phyloP scores from a whole-genome alignment of 1,140 invertebrate species.

The Polypedilum pembai region DNA sequence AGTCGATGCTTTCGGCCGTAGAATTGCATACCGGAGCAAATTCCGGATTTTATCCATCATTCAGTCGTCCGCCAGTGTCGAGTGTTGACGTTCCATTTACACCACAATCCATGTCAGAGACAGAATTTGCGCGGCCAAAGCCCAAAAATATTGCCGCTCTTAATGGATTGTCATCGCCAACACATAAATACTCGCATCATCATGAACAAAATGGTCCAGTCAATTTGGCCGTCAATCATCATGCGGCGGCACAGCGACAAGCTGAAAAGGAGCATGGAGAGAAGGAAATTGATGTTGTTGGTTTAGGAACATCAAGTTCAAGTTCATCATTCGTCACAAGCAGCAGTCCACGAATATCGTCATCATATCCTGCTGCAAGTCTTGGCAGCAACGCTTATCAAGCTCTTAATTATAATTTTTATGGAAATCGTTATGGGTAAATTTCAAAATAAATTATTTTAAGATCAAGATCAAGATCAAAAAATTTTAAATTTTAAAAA shows the following conservation, averaged over 20 bases:
- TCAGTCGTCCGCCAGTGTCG: conserved; percentile 5
- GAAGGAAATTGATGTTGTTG: conserved; percentile 22
- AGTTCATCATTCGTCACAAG: conserved; percentile 1
- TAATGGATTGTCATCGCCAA: background rate
- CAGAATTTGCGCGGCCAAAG: conserved; percentile 14
- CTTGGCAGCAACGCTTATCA: conserved; percentile 18
- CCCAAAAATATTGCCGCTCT: background rate
- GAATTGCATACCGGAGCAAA: background rate
- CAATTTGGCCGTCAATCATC: conserved; percentile 21
- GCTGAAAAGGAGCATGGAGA: background rate
- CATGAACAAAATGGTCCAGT: conserved; percentile 23
- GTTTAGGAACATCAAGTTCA: background rate
- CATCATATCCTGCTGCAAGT: conserved; percentile 7
- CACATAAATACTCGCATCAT: conserved; percentile 22
- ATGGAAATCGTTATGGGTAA: conserved; percentile 9
- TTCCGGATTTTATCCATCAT: background rate
- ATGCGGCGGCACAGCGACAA: background rate
- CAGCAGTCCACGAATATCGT: background rate
- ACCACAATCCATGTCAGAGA: background rate
- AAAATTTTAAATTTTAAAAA: background rate
- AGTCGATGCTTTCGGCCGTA: conserved; percentile 10
- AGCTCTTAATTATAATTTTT: conserved; percentile 13
- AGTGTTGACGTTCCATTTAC: background rate
- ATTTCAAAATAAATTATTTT: background rate
- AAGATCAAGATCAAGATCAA: background rate